A percentile compares a stretch with the other conserved stretches of the same genome.
Evolutionary conservation across 2,797 vertebrate species (phyloP).

Genomic region (Jordanella pulchra): DNA sequence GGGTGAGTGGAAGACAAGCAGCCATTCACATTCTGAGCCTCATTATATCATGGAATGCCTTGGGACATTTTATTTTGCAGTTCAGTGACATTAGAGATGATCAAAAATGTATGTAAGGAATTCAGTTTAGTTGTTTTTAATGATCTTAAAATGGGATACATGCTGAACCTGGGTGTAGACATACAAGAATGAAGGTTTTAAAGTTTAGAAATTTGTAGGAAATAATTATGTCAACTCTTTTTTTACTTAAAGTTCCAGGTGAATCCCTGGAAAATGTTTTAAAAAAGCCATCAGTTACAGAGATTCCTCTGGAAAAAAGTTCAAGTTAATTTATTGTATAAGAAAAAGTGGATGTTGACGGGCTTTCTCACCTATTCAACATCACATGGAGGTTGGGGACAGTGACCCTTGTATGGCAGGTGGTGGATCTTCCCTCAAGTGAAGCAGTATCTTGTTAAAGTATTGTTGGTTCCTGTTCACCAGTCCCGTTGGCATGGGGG

Average conservation of each 20-base stretch:
- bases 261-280: too few relatives aligned
- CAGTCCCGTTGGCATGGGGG: too few relatives aligned
- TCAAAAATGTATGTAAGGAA: constrained; percentile 56
- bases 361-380: too few relatives aligned
- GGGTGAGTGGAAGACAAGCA: constrained; percentile 27
- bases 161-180: background rate
- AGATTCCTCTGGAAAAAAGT: too few relatives aligned
- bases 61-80: constrained; percentile 15
- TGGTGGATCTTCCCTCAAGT: too few relatives aligned
- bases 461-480: too few relatives aligned
- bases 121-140: constrained; percentile 54
- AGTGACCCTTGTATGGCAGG: too few relatives aligned
- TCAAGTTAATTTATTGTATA: too few relatives aligned
- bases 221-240: background rate
- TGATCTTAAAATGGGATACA: constrained; percentile 49
- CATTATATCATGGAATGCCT: constrained; percentile 49
- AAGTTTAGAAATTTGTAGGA: background rate
- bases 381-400: too few relatives aligned
- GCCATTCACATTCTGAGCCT: constrained; percentile 35
- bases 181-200: background rate
- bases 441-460: too few relatives aligned
- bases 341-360: too few relatives aligned
- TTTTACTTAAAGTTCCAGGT: background rate
- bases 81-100: constrained; percentile 37
- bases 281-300: too few relatives aligned